Percentiles rank a stretch among this genome's conserved stretches.
These are phyloP conservation scores for Sapajus apella DNA, from an alignment of 2,113 vertebrate species.

Conservation along the genomic window DNA sequence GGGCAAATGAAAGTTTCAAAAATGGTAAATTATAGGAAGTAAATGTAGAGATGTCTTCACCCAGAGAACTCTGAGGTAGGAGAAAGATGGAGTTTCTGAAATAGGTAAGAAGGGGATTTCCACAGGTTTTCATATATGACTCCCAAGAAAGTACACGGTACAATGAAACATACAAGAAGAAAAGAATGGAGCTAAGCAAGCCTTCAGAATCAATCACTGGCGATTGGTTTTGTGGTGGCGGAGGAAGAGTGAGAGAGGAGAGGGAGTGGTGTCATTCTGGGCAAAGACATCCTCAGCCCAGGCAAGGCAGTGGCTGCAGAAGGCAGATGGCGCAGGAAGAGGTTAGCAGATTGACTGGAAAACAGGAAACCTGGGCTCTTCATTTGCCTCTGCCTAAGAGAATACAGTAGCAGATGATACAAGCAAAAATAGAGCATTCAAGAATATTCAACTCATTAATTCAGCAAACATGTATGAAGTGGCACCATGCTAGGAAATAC, in stretches of 20 bases:
- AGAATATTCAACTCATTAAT: neutral
- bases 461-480: neutral
- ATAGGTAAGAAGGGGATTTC: neutral
- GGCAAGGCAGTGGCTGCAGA: neutral
- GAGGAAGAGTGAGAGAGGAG: neutral
- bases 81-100: neutral
- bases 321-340: neutral
- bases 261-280: neutral
- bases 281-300: neutral
- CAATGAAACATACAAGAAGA: neutral
- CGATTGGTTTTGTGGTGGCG: too few relatives aligned
- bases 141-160: neutral
- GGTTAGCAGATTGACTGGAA: neutral
- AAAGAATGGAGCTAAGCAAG: neutral
- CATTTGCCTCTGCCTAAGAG: neutral
- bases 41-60: neutral
- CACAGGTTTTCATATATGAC: neutral
- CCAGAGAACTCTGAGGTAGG: neutral
- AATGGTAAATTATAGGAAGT: neutral
- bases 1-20: neutral
- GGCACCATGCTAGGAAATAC: neutral
- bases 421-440: neutral
- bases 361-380: neutral
- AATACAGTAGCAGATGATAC: neutral
- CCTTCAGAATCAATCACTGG: neutral